phyloP scores from a whole-genome alignment of 2,797 vertebrate genomes.

The Cottoperca gobio region DNA sequence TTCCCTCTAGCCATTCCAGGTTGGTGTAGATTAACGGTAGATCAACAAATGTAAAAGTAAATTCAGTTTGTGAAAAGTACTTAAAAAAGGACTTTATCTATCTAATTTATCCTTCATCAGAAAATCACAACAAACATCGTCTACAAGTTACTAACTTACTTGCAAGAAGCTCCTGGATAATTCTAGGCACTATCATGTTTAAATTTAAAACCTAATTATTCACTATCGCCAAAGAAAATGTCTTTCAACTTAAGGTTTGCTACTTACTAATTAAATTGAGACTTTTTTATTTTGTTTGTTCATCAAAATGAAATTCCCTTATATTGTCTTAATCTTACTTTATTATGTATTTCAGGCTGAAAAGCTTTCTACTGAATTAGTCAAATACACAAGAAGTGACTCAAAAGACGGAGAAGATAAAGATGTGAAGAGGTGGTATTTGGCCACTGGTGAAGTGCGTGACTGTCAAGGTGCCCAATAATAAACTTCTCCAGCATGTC shows the following conservation, averaged over 20 bases:
- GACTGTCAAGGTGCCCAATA: constrained; percentile 62
- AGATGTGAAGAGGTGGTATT: constrained; percentile 38
- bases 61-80: no score
- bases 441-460: constrained; percentile 79
- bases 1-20: not conserved
- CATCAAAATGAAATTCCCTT: not conserved
- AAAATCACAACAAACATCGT: no score
- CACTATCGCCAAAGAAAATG: not conserved
- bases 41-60: not conserved
- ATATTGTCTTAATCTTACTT: not conserved
- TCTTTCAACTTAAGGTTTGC: no score
- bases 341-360: constrained; percentile 35
- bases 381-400: constrained; percentile 45
- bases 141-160: no score
- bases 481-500: constrained; percentile 60
- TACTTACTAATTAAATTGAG: no score
- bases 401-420: no score
- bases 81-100: no score
- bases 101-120: no score
- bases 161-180: no score
- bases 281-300: not conserved
- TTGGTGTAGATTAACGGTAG: not conserved
- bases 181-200: no score
- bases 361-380: constrained; percentile 33
- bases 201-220: no score